Base-by-base conservation (phyloP, 2,888 invertebrate species). In the Philereme vetulata region DNA sequence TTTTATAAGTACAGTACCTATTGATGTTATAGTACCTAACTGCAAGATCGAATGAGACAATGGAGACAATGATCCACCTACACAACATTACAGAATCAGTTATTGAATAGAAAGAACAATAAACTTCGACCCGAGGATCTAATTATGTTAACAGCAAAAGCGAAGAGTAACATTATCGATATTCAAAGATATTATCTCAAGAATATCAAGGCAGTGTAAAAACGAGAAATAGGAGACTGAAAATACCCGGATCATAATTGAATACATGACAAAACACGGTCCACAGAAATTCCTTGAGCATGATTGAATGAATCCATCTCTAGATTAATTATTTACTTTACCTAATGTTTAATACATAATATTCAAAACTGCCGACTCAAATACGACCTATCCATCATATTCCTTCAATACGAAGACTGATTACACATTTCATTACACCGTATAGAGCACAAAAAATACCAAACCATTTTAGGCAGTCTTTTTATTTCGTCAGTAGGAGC, bases 371-470 rank as follows among this genome's bases (percentile, higher is more conserved):
- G 5, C 38, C 38, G 32, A 32, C 47, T 55, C 50, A 50, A 44
- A 69, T 56, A 66, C 46, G 70, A 58, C 63, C 55, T 68, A 74
- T 77, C 69, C 70, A 77, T 81, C 77, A 78, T 69, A 21, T 71
- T 51, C 54, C 43, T 61, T 72, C 67, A 68, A 67, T 71, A 72
- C 63, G 62, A 76, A 76, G 73, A 78, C 72, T 74, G 75, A 84
- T 84, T 81, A 85, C 75, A 78, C 78, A 85, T 84, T 86, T 83
- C 80, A 85, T 82, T 82, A 80, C 78, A 73, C 60, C 65, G 62
- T 72, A 68, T 66, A 43, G 65, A 68, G 53, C 60, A 66, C 65
- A 66, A 67, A 71, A 70, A 67, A 66, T 43, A 48, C 46, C 8
- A 7, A 62, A 56, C 49, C 51, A 62, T 60, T 58, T 51, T 44